phyloP scores from a whole-genome alignment of 1,140 invertebrate genomes.

The Tenebrio molitor region DNA sequence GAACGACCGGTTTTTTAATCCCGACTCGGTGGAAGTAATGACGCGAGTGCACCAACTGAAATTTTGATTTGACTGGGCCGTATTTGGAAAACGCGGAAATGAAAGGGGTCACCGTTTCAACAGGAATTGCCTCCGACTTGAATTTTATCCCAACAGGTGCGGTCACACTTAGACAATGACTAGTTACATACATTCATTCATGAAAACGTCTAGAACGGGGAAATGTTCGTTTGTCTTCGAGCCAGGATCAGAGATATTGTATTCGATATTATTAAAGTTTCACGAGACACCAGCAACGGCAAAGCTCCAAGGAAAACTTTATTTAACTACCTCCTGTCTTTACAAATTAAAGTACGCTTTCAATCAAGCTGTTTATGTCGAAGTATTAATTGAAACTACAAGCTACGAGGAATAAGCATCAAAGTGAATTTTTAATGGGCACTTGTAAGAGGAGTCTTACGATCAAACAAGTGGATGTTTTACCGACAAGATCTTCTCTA shows the following conservation, averaged over 20 bases:
- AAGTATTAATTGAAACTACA: background rate
- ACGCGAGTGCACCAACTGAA: background rate
- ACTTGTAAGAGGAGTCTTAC: no score
- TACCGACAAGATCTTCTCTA: no score
- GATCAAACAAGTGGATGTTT: no score
- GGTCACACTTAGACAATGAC: background rate
- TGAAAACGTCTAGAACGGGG: background rate
- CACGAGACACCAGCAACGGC: conserved; percentile 1
- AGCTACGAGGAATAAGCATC: no score
- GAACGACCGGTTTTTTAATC: conserved; percentile 24
- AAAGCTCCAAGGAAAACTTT: background rate
- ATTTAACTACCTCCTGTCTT: conserved; percentile 7
- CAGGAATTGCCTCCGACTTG: no score
- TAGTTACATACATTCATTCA: conserved; percentile 20
- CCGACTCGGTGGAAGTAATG: no score
- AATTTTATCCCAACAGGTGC: no score
- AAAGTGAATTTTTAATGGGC: background rate
- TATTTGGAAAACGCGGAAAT: conserved; percentile 20
- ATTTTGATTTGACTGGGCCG: conserved; percentile 3
- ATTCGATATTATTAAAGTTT: conserved; percentile 15
- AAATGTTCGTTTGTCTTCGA: background rate
- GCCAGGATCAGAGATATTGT: background rate
- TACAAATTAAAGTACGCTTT: background rate
- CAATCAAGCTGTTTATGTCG: background rate
- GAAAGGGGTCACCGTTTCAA: no score